Percentiles rank a stretch among this genome's conserved stretches.
phyloP scores from a whole-genome alignment of 1,140 invertebrate genomes.

The Diorhabda elongata region DNA sequence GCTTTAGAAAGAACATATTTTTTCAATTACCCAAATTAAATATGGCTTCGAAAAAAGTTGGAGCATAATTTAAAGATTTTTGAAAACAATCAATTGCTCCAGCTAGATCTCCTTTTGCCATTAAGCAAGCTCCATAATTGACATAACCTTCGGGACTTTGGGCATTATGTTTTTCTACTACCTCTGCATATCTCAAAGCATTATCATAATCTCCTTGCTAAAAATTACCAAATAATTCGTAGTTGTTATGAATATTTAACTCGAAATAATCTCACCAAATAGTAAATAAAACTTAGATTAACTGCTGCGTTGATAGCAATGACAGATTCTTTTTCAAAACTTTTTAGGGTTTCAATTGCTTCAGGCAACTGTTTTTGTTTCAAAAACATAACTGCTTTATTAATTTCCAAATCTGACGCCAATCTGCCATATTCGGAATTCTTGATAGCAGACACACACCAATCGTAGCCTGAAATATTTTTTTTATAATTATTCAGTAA shows the following conservation, averaged over 20 bases:
- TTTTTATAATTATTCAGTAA: too few species aligned
- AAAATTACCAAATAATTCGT: conserved; percentile 12
- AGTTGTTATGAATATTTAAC: too few species aligned
- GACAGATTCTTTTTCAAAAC: conserved; percentile 82
- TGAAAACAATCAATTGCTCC: conserved; percentile 73
- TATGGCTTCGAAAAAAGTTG: conserved; percentile 83
- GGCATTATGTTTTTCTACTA: conserved; percentile 60
- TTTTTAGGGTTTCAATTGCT: conserved; percentile 82
- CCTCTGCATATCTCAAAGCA: conserved; percentile 75
- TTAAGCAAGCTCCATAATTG: conserved; percentile 83
- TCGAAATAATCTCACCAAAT: conserved; percentile 57
- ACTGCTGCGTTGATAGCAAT: conserved; percentile 81
- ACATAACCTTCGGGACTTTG: conserved; percentile 67
- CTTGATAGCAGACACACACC: conserved; percentile 77
- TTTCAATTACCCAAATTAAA: conserved; percentile 73
- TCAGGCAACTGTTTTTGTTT: conserved; percentile 78
- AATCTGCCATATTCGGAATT: conserved; percentile 70
- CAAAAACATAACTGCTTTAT: conserved; percentile 87
- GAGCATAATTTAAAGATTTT: conserved; percentile 76
- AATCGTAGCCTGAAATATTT: conserved; percentile 56
- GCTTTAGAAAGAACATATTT: too few species aligned
- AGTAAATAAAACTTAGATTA: conserved; percentile 89
- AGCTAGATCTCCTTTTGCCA: conserved; percentile 67
- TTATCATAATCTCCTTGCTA: conserved; percentile 81
- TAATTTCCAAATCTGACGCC: conserved; percentile 88